Evolutionary conservation across 1,140 invertebrate species (phyloP), one percentile per base, ranked within the genome.

Genomic region (Acromyrmex heyeri): DNA sequence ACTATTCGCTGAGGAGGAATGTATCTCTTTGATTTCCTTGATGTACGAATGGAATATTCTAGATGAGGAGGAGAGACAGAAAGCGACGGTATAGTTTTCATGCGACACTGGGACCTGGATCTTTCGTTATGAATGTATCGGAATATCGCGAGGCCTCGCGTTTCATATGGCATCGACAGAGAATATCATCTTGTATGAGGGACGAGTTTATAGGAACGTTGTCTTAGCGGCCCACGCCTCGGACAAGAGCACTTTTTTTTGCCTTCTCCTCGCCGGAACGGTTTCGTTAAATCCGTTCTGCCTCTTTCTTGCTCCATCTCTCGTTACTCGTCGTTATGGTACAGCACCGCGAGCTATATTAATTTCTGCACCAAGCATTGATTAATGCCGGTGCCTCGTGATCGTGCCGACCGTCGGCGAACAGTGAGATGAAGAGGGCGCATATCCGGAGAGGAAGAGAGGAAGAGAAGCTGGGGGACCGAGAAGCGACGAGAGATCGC

Each of bases 281-380:
- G 16, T 81, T 81, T 83, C 55, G 79, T 75, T 83, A 70, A 81
- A 73, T 72, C 34, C 30, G 34, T 10, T 38, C 55, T 30, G 55
- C 12, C 34, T 72, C 34, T 59, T 38, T 61, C 38, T 82, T 53
- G 53, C 53, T 82, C 76, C 18, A 27, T 16, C 61, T 67, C 64
- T 72, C 79, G 27, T 73, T 44, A 53, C 67, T 82, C 53, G 34
- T 61, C 21, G 69, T 75, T 48, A 24, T 62, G 62, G 57, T 73
- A 64, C 65, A 61, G 38, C 38, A 79, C 59, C 79, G 85, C 69
- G 85, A 87, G 86, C 87, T 86, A 91, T 91, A 91, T 91, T 91
- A 91, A 91, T 91, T 91, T 91, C 90, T 62, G 21, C 75, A 69
- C 27, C 50, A 53, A 89, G 77, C 89, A 91, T 91, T 83, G 90